Conservation (phyloP, 1,140 invertebrate genomes). For the Drosophila willistoni region DNA sequence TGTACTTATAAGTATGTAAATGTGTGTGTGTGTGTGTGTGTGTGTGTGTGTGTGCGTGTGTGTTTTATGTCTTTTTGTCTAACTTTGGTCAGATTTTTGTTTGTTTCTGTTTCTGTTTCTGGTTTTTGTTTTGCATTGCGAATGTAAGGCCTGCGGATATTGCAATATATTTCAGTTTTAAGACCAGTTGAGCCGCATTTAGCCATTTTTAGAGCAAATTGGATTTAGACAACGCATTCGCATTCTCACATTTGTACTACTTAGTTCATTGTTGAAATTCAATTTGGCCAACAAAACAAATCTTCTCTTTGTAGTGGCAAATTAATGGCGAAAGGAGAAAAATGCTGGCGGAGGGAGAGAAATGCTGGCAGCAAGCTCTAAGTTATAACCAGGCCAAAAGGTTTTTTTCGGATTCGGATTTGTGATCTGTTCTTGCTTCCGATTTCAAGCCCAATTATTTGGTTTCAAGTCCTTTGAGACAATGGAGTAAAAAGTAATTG, state of each 20-base stretch:
- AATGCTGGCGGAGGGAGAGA: not conserved
- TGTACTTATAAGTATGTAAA: too few relatives aligned
- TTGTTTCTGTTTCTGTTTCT: constrained; percentile 12
- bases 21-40: not conserved
- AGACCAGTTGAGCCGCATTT: constrained; percentile 59
- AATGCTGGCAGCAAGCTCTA: not conserved
- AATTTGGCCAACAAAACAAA: too few relatives aligned
- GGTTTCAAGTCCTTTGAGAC: too few relatives aligned
- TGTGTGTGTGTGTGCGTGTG: constrained; percentile 1
- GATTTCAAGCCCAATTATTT: too few relatives aligned
- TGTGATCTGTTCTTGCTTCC: too few relatives aligned
- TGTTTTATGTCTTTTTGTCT: not conserved
- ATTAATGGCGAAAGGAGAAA: not conserved
- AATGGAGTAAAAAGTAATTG: too few relatives aligned
- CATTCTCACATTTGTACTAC: not conserved
- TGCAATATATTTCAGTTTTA: constrained; percentile 65
- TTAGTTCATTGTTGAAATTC: too few relatives aligned
- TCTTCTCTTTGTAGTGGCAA: not conserved
- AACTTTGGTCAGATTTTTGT: constrained; percentile 48
- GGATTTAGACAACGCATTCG: constrained; percentile 54
- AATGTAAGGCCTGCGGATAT: constrained; percentile 34
- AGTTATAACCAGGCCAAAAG: too few relatives aligned
- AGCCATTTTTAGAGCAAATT: constrained; percentile 49
- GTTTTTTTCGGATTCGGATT: too few relatives aligned
- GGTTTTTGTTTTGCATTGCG: constrained; percentile 29